Evolutionary conservation across 2,113 vertebrate genomes (phyloP).

Genomic region (Collichthys lucidus): DNA sequence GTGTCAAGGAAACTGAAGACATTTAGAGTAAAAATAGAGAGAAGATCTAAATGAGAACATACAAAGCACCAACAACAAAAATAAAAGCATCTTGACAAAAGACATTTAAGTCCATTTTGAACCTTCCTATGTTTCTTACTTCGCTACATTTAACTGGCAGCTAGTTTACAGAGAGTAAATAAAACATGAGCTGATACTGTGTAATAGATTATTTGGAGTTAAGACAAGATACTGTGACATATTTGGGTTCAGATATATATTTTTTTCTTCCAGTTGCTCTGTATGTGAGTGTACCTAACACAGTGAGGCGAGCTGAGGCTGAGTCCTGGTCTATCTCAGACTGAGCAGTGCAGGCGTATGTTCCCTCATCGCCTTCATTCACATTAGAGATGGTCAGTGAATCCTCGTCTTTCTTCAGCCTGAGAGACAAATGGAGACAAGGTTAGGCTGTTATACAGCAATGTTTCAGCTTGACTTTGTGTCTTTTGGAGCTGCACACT

Average conservation of each 20-base stretch:
- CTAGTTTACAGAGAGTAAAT: background rate
- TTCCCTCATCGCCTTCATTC: constrained; percentile 91
- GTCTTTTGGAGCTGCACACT: background rate
- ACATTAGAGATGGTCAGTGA: constrained; percentile 89
- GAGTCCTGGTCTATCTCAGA: constrained; percentile 93
- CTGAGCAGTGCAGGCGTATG: constrained; percentile 90
- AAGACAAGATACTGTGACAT: background rate
- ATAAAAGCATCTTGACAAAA: background rate
- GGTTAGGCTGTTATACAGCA: background rate
- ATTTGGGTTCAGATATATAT: background rate
- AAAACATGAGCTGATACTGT: background rate
- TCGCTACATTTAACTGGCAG: background rate
- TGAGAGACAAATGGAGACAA: constrained; percentile 57
- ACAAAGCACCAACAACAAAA: background rate
- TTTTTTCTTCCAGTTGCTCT: background rate
- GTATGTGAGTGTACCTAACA: constrained; percentile 87
- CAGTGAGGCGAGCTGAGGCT: constrained; percentile 92
- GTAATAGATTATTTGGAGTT: background rate
- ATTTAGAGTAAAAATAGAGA: constrained; percentile 7
- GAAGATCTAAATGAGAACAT: background rate
- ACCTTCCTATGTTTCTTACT: background rate
- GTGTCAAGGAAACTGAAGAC: constrained; percentile 12
- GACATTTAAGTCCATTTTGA: background rate
- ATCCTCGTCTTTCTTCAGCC: constrained; percentile 91
- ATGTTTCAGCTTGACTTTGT: background rate